A percentile compares a stretch with the other conserved stretches of the same genome.
These are phyloP conservation scores for Bradypus variegatus DNA, from an alignment of 2,797 vertebrate genomes.

Conservation along the genomic window DNA sequence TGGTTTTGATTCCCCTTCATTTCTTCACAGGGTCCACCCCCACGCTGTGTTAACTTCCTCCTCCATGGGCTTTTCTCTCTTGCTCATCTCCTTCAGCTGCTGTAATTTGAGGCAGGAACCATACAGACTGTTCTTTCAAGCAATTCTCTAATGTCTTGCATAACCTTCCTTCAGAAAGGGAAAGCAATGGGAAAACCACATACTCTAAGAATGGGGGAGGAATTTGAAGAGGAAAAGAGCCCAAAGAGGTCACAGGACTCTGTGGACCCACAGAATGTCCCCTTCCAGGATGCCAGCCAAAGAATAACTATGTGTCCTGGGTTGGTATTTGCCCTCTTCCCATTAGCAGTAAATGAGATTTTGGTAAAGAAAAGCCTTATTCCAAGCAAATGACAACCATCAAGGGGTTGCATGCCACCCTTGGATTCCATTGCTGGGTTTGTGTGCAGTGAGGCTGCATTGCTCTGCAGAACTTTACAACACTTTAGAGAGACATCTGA, in stretches of 20 bases:
- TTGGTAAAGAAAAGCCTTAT: background rate
- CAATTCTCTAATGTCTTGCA: conserved; percentile 62
- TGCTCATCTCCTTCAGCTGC: conserved; percentile 63
- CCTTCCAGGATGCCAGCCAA: background rate
- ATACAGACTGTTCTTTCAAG: conserved; percentile 58
- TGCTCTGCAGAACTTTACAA: background rate
- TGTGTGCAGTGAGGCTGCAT: background rate
- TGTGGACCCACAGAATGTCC: background rate
- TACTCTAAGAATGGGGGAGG: conserved; percentile 22
- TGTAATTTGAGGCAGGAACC: conserved; percentile 59
- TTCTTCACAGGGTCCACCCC: conserved; percentile 57
- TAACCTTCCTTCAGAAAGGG: conserved; percentile 56
- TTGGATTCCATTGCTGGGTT: background rate
- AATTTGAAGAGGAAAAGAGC: background rate
- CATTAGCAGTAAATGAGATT: background rate
- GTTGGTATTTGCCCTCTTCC: background rate
- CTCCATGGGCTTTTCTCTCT: conserved; percentile 57
- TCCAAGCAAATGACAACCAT: background rate
- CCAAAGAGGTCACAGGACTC: background rate
- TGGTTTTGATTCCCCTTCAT: background rate
- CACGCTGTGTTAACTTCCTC: conserved; percentile 48
- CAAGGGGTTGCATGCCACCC: background rate
- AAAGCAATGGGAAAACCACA: conserved; percentile 52
- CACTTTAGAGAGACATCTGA: background rate
- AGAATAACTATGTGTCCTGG: background rate